These are phyloP conservation scores for Plebejus anna DNA, from an alignment of 2,888 invertebrate species.

Conservation along the genomic window DNA sequence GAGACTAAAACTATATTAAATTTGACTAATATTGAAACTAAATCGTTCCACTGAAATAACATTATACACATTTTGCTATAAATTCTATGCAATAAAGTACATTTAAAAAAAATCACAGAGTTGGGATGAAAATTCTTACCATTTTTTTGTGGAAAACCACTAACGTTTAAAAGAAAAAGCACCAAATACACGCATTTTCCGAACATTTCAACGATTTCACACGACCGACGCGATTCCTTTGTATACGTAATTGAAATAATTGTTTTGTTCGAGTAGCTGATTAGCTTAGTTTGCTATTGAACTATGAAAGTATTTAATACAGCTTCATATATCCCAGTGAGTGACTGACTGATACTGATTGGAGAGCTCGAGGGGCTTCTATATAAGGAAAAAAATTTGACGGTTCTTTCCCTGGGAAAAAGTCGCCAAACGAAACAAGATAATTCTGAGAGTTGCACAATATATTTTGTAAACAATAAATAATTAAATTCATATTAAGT, in stretches of 20 bases:
- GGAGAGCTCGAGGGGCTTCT: neutral
- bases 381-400: neutral
- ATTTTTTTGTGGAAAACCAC: neutral
- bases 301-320: neutral
- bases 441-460: neutral
- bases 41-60: no score
- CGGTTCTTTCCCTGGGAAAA: constrained; percentile 4
- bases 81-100: neutral
- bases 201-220: neutral
- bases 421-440: neutral
- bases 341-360: neutral
- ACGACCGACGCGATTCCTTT: neutral
- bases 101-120: neutral
- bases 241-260: neutral
- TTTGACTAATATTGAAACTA: no score
- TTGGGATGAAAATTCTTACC: neutral
- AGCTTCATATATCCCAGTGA: neutral
- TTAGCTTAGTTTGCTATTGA: neutral
- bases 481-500: neutral
- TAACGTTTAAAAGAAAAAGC: neutral
- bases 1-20: no score
- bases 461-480: neutral
- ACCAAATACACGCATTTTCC: neutral
- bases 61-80: no score
- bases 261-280: neutral